A percentile compares a stretch with the other conserved stretches of the same genome.
These are phyloP conservation scores for Atrichornis clamosus DNA, from an alignment of 2,113 vertebrate genomes.

Conservation along the genomic window DNA sequence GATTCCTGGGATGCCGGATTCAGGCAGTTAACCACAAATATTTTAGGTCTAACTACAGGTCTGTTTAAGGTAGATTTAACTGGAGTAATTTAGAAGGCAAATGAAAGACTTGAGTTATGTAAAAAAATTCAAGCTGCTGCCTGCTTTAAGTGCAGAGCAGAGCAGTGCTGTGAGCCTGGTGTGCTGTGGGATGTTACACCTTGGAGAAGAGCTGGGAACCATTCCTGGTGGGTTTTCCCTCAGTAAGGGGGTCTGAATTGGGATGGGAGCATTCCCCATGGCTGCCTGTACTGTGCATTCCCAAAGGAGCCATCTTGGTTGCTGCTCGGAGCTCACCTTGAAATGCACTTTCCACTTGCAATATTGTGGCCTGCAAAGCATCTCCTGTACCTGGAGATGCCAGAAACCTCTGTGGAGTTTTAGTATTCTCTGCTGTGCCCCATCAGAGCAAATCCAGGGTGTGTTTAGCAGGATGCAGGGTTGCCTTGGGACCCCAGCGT, in stretches of 20 bases:
- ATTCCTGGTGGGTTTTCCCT: background rate
- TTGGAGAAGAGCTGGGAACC: background rate
- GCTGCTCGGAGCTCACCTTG: background rate
- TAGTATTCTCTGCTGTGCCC: background rate
- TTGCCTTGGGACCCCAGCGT: background rate
- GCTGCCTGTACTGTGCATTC: rapidly evolving
- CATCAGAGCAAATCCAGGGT: background rate
- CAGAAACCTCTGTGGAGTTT: background rate
- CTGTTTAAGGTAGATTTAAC: background rate
- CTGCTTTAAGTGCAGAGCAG: background rate
- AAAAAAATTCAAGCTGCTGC: background rate
- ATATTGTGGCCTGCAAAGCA: background rate
- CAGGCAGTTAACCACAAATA: background rate
- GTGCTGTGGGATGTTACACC: rapidly evolving
- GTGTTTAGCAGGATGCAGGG: background rate
- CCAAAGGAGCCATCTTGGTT: rapidly evolving
- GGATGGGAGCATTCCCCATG: background rate
- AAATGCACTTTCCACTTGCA: background rate
- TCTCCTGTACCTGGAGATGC: background rate
- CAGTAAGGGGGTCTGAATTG: background rate
- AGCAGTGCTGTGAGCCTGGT: background rate
- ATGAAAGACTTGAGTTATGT: background rate
- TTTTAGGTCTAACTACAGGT: background rate
- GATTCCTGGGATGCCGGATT: background rate
- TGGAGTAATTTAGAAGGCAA: constrained; percentile 2